Evolutionary conservation across 1,140 invertebrate species (phyloP), one percentile per base, ranked within the genome.

Genomic region (Acromyrmex echinatior): DNA sequence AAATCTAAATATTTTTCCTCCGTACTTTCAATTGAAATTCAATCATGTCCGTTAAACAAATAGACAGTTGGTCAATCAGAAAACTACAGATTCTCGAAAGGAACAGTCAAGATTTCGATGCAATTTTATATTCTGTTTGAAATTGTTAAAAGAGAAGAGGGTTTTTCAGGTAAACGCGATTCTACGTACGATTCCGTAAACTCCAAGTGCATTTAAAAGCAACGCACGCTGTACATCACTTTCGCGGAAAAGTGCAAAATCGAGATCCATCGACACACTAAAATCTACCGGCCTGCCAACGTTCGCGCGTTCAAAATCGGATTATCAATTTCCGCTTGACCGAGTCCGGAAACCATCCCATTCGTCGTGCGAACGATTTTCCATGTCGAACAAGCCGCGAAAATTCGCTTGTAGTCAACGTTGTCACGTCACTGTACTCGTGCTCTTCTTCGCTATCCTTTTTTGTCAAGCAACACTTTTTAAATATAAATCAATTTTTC

Each of bases 361-460:
- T 84, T 76, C 80, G 70, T 74, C 68, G 80, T 21, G 56, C 80
- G 56, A 84, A 25, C 21, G 35, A 76, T 76, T 84, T 76, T 76
- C 70, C 70, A 62, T 12, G 68, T 82, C 49, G 35, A 71, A 18
- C 21, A 73, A 76, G 28, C 56, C 56, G 70, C 80, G 25, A 82
- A 89, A 68, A 74, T 28, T 86, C 66, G 76, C 81, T 89, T 60
- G 82, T 62, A 79, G 65, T 82, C 45, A 86, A 78, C 74, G 45
- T 31, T 80, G 78, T 70, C 31, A 74, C 65, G 68, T 18, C 58
- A 39, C 63, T 28, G 6, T 35, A 25, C 16, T 53, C 58, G 28
- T 31, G 63, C 31, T 35, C 62, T 90, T 86, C 77, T 88, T 73
- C 87, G 73, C 86, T 87, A 86, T 58, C 87, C 70, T 16, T 49